Base-by-base conservation (phyloP, 2,797 vertebrate species). In the Fistularia tabacaria region DNA sequence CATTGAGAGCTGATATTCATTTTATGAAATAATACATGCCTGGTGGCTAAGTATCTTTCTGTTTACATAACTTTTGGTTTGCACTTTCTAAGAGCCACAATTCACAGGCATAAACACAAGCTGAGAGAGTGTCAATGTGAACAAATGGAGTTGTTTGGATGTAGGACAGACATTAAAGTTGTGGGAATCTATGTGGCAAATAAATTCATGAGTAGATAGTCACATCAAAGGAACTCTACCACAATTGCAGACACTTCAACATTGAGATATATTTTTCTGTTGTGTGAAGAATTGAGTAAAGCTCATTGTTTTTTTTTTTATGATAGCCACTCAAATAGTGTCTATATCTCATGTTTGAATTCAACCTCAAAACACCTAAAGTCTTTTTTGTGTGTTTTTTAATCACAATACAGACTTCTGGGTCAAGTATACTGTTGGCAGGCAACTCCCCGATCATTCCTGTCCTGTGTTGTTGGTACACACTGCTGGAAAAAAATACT, bases 341-440 rank as follows among this genome's bases (percentile, higher is more conserved):
- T 80, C 77, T 82, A 68, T 57, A 60, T 70, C 38, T 49, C 3
- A 11, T 36, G 59, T 81, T 88, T 85, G 81, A 88, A 83, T 77
- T 83, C 69, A 46, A 59, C 46, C 51, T 63, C 75, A 51, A 64
- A 68, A 59, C 38, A 38, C 46, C 15, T 47, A 42, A 45, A 10
- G 3, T 56, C 65, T 43, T 46, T 9, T 57, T 52, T 13, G 7
- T 7, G 13, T 13, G 10, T 57, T 49, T 52, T 51, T 25, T 25
- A 25, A 25, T 25, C 25, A 25, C 38, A 15, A 57, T 65, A 58
- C 70, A 49, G 10, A 64, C 77, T 79, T 82, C 72, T 80, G 66
- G 76, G 80, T 77, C 77, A 83, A 25, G 64, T 69, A 14, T 82
- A 25, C 5, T 25, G 71, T 79, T 74, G 79, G 80, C 67, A 83